These are phyloP conservation scores for Chironomus riparius DNA, from an alignment of 2,888 invertebrate genomes.

Conservation along the genomic window DNA sequence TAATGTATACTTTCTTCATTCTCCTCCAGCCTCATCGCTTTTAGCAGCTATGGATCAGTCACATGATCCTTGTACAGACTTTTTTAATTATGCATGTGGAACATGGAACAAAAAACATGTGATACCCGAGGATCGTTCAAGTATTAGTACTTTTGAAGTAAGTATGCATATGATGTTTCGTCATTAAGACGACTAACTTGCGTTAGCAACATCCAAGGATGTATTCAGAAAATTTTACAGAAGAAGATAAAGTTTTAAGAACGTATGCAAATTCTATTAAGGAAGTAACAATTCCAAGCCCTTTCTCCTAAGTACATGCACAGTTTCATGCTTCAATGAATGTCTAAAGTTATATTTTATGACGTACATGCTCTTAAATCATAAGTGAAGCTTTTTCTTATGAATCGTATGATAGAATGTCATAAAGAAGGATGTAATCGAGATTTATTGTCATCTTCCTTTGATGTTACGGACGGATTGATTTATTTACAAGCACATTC, in stretches of 20 bases:
- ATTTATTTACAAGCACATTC: not conserved
- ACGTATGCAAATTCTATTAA: no score
- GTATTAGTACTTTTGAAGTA: constrained; percentile 72
- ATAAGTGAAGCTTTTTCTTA: no score
- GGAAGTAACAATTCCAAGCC: no score
- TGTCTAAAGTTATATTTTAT: no score
- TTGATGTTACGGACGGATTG: not conserved
- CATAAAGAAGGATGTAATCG: not conserved
- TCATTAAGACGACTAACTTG: no score
- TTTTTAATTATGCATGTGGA: constrained; percentile 81
- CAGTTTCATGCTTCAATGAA: no score
- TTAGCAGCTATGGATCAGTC: constrained; percentile 69
- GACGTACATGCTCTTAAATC: no score
- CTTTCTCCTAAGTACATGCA: no score
- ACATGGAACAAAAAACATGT: constrained; percentile 79
- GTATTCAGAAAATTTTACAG: no score
- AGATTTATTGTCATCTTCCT: constrained; percentile 4
- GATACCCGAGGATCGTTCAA: constrained; percentile 76
- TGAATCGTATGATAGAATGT: not conserved
- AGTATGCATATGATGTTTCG: constrained; percentile 13
- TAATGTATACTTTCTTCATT: not conserved
- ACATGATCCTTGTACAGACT: constrained; percentile 72
- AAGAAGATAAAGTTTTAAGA: no score
- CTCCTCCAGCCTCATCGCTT: constrained; percentile 60
- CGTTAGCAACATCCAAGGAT: no score